Evolutionary conservation across 2,888 invertebrate genomes (phyloP).

Genomic region (Drosophila kanekoi): DNA sequence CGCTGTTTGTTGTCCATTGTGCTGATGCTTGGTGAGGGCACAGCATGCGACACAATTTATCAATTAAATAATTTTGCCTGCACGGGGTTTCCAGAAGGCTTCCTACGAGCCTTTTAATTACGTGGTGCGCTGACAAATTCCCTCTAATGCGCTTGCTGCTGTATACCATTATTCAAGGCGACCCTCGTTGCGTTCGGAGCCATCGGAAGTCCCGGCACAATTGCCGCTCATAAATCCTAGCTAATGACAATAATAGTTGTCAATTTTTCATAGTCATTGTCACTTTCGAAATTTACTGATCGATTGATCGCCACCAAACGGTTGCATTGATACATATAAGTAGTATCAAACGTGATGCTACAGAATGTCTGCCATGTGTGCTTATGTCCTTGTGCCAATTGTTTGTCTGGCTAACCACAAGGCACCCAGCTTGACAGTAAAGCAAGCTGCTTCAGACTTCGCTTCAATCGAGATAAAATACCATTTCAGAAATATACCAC

Average conservation of each 20-base stretch:
- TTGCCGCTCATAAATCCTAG: conserved; percentile 60
- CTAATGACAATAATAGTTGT: conserved; percentile 77
- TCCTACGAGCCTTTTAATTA: conserved; percentile 14
- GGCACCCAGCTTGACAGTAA: conserved; percentile 19
- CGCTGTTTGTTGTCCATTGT: conserved; percentile 16
- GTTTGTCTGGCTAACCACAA: conserved; percentile 62
- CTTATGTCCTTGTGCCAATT: conserved; percentile 49
- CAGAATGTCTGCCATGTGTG: conserved; percentile 44
- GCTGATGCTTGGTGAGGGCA: conserved; percentile 48
- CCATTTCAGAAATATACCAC: too few relatives aligned
- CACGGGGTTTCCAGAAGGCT: neutral
- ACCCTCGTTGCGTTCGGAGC: conserved; percentile 36
- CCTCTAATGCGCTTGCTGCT: conserved; percentile 4
- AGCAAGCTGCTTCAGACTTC: conserved; percentile 3
- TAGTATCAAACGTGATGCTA: conserved; percentile 46
- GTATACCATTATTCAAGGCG: conserved; percentile 9
- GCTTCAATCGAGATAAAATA: conserved; percentile 31
- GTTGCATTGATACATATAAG: conserved; percentile 9
- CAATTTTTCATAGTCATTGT: conserved; percentile 61
- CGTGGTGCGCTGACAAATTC: conserved; percentile 38
- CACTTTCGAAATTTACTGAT: conserved; percentile 50
- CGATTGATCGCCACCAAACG: conserved; percentile 51
- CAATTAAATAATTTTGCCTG: conserved; percentile 56
- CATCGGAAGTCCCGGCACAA: conserved; percentile 29
- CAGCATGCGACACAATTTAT: conserved; percentile 79